These are phyloP conservation scores for Cheilosia urbana DNA, from an alignment of 2,888 invertebrate species.

Conservation along the genomic window DNA sequence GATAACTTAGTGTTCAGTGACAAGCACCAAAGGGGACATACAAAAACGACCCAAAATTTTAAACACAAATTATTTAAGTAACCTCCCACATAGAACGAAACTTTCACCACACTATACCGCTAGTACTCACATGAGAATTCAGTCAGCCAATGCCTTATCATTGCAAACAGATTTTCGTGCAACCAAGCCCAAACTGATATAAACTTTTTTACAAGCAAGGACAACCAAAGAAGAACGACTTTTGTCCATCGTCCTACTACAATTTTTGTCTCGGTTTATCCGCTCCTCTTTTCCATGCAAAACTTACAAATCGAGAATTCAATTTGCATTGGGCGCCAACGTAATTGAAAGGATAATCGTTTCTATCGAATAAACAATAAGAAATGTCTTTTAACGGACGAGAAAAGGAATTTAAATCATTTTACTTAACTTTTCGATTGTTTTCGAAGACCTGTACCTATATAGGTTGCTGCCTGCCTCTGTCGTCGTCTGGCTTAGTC, in stretches of 20 bases:
- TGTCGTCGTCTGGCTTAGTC: background rate
- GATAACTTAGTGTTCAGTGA: background rate
- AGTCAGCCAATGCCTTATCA: constrained; percentile 35
- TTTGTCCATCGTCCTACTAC: constrained; percentile 46
- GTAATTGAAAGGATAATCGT: constrained; percentile 67
- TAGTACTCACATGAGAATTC: background rate
- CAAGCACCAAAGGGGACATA: background rate
- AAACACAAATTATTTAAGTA: no score
- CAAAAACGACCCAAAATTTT: background rate
- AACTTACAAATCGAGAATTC: constrained; percentile 55
- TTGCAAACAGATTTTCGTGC: constrained; percentile 44
- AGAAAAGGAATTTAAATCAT: constrained; percentile 33
- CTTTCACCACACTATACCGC: constrained; percentile 24
- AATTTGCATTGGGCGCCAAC: constrained; percentile 67
- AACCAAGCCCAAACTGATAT: constrained; percentile 42
- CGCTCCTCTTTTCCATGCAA: background rate
- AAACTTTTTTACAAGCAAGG: constrained; percentile 5
- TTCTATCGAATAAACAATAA: constrained; percentile 56
- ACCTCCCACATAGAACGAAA: constrained; percentile 23
- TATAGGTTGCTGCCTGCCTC: constrained; percentile 13
- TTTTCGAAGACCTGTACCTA: constrained; percentile 35
- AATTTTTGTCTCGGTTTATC: constrained; percentile 21
- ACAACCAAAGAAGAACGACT: constrained; percentile 47
- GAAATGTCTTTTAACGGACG: constrained; percentile 30
- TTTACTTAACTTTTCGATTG: constrained; percentile 50